phyloP scores from a whole-genome alignment of 2,797 vertebrate genomes.

The Huso huso region DNA sequence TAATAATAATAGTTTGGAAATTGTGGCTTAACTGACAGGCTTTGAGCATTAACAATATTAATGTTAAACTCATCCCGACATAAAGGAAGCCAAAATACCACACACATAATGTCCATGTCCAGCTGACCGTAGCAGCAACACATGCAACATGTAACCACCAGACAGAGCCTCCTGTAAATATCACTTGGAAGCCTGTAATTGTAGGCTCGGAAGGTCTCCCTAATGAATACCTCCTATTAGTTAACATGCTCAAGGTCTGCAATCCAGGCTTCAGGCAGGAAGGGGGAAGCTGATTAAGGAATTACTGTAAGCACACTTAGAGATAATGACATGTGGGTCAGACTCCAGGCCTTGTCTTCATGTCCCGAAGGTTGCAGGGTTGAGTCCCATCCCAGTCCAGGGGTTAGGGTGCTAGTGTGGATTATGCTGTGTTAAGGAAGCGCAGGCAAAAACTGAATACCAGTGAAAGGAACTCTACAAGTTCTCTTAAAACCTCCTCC shows the following conservation, averaged over 20 bases:
- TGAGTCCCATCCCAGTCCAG: conserved; percentile 51
- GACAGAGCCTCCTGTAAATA: conserved; percentile 31
- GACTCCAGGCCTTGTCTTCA: conserved; percentile 9
- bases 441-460: neutral
- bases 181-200: conserved; percentile 36
- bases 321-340: conserved; percentile 77
- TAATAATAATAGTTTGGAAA: too few species aligned
- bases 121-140: conserved; percentile 11
- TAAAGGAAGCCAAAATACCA: too few species aligned
- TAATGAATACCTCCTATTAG: conserved; percentile 3
- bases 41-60: too few species aligned
- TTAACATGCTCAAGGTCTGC: conserved; percentile 28
- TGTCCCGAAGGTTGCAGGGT: conserved; percentile 39
- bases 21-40: too few species aligned
- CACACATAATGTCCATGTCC: too few species aligned
- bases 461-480: conserved; percentile 3
- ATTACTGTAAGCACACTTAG: conserved; percentile 73
- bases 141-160: conserved; percentile 48
- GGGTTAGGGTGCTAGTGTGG: conserved; percentile 37
- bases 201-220: conserved; percentile 19
- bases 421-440: conserved; percentile 41
- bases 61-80: too few species aligned
- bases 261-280: conserved; percentile 40
- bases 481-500: neutral
- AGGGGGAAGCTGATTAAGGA: conserved; percentile 64